These are phyloP conservation scores for Etia nguti DNA, from an alignment of 2,113 vertebrate genomes.

Conservation along the genomic window DNA sequence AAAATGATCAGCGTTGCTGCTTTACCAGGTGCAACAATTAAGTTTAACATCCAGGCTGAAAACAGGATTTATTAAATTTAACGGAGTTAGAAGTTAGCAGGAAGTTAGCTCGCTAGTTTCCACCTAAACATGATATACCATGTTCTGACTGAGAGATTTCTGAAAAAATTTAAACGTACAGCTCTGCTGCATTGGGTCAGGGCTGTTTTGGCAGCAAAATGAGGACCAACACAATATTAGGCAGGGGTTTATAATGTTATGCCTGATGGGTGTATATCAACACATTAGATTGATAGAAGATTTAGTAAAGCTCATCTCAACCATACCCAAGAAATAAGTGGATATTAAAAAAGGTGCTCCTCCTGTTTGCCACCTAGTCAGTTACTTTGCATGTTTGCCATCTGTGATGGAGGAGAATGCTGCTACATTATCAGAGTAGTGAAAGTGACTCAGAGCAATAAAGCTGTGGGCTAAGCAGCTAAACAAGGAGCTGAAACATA, in stretches of 20 bases:
- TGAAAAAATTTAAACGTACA: background rate
- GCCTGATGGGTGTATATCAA: background rate
- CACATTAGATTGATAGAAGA: background rate
- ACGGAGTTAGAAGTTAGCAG: too few species aligned
- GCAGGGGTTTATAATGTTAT: background rate
- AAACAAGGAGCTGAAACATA: background rate
- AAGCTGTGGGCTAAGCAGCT: background rate
- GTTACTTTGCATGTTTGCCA: background rate
- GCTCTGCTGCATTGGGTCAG: fast-evolving
- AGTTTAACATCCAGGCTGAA: too few species aligned
- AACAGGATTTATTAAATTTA: too few species aligned
- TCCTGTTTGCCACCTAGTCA: background rate
- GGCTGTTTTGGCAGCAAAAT: background rate
- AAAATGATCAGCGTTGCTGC: too few species aligned
- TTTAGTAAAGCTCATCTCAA: background rate
- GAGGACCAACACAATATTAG: background rate
- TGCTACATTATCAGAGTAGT: background rate
- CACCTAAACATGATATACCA: too few species aligned
- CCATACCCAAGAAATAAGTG: background rate
- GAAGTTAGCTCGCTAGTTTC: too few species aligned
- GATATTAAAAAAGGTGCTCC: background rate
- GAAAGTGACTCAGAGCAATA: background rate
- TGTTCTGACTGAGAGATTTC: too few species aligned
- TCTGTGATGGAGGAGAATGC: background rate
- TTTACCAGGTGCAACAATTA: too few species aligned